Evolutionary conservation across 1,140 invertebrate genomes (phyloP).

Genomic region (Anoplolepis gracilipes): DNA sequence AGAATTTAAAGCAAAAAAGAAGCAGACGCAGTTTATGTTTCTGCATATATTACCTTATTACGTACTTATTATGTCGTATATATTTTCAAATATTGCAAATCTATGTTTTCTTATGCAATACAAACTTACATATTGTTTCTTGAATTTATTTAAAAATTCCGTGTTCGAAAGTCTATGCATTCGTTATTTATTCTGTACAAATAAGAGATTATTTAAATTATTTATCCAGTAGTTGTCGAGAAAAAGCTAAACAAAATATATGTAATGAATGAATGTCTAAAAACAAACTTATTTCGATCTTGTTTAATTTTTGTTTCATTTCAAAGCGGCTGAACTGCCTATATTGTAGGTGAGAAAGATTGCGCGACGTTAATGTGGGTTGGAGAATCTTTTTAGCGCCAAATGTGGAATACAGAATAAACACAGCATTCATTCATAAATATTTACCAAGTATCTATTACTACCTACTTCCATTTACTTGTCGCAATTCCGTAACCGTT

Average conservation of each 20-base stretch:
- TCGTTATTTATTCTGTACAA: not conserved
- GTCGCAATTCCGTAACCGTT: not conserved
- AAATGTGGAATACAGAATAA: not conserved
- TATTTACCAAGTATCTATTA: not conserved
- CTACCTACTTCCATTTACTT: not conserved
- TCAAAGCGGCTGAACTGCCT: not conserved
- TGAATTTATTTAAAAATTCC: not conserved
- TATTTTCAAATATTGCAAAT: not conserved
- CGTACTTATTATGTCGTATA: not conserved
- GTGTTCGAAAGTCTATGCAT: not conserved
- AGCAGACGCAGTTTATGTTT: not conserved
- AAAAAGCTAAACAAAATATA: not conserved
- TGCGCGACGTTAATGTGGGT: not conserved
- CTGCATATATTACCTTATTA: not conserved
- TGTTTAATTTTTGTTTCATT: not conserved
- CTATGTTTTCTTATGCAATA: not conserved
- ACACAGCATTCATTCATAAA: not conserved
- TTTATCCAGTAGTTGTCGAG: not conserved
- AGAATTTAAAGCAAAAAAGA: slow-evolving; percentile 19
- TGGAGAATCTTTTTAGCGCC: not conserved
- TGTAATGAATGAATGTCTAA: not conserved
- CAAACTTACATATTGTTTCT: not conserved
- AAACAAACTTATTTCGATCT: not conserved
- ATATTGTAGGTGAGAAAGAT: not conserved
- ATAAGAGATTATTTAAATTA: not conserved